A percentile compares a stretch with the other conserved stretches of the same genome.
Conservation (phyloP, 2,888 invertebrate genomes). For the Sussaba pulchella region DNA sequence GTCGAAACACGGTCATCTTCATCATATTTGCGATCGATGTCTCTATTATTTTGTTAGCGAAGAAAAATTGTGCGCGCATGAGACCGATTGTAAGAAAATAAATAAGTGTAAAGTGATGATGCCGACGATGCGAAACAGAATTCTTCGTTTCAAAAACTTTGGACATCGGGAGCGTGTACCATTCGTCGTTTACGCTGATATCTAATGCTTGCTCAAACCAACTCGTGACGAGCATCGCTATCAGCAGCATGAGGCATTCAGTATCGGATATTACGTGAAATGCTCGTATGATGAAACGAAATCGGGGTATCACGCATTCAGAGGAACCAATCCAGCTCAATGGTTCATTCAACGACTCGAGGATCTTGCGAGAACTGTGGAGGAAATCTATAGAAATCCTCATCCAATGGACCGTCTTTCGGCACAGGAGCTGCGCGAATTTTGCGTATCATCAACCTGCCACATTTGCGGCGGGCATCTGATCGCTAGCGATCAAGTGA, state of each 20-base stretch:
- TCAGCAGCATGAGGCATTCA: conserved; percentile 56
- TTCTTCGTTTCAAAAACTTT: too few species aligned
- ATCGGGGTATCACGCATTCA: conserved; percentile 47
- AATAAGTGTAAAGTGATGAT: too few species aligned
- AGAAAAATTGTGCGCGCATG: too few species aligned
- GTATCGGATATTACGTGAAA: conserved; percentile 44
- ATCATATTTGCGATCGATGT: too few species aligned
- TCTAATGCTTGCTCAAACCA: conserved; percentile 59
- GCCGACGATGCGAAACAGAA: too few species aligned
- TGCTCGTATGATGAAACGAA: conserved; percentile 40
- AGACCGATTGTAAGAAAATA: too few species aligned
- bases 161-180: conserved; percentile 54
- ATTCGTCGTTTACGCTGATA: conserved; percentile 62
- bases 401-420: too few species aligned
- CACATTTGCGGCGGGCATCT: conserved; percentile 68
- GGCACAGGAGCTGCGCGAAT: conserved; percentile 38
- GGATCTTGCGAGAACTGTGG: conserved; percentile 22
- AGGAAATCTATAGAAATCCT: conserved; percentile 42
- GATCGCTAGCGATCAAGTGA: conserved; percentile 25
- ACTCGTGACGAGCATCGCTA: conserved; percentile 20
- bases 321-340: conserved; percentile 45
- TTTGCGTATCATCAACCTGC: conserved; percentile 47
- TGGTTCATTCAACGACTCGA: conserved; percentile 52
- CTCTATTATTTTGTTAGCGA: too few species aligned
- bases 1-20: too few species aligned